Conservation (phyloP, 2,113 vertebrate genomes). For the Himantopus leucocephalus region DNA sequence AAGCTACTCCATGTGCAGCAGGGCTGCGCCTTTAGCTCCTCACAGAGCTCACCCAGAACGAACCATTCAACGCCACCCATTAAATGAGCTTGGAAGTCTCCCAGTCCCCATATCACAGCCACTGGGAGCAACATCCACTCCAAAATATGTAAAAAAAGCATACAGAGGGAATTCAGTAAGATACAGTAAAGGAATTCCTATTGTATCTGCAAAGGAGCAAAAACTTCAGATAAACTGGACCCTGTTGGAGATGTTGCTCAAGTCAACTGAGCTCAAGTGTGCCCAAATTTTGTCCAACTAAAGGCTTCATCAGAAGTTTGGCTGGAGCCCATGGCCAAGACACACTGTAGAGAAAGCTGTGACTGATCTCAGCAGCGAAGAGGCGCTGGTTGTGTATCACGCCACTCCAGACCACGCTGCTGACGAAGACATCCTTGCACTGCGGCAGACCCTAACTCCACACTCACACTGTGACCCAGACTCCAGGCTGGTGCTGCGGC, state of each 20-base stretch:
- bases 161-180: neutral
- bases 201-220: neutral
- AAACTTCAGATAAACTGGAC: neutral
- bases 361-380: neutral
- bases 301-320: neutral
- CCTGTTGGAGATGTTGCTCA: neutral
- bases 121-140: neutral
- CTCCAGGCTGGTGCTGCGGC: neutral
- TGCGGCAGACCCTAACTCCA: neutral
- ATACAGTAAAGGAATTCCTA: neutral
- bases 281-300: neutral
- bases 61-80: neutral
- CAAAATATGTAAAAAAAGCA: neutral
- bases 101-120: neutral
- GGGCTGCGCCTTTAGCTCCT: neutral
- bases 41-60: neutral
- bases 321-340: neutral
- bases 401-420: neutral
- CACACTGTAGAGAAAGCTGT: accelerated
- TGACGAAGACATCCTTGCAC: neutral
- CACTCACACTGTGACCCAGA: neutral
- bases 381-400: neutral
- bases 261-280: neutral
- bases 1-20: neutral
- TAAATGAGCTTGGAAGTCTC: neutral